Base-by-base conservation (phyloP, 2,113 vertebrate species). In the Pardalotus punctatus region DNA sequence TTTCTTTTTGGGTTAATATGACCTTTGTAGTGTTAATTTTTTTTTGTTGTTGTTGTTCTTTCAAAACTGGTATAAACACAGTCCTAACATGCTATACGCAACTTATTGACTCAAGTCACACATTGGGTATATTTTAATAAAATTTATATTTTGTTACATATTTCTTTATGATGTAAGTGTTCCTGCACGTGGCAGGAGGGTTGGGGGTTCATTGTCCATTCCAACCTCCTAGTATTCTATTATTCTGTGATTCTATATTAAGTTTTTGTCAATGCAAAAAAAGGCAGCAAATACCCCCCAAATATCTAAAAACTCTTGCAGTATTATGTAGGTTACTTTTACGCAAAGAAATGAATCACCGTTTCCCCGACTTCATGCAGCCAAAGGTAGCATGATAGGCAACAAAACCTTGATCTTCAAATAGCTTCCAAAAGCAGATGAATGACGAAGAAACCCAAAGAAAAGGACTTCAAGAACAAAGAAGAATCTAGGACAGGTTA, bases 91-190 rank as follows among this genome's bases (percentile, higher is more conserved):
- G 65, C 69, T 81, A 45, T 42, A 96, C 35, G 62, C 67, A 95
- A 95, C 69, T 97, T 94, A 95, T 10, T 85, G 73, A 77, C 57
- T 94, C 73, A 91, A 90, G 70, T 96, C 82, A 96, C 24, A 74
- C 62, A 89, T 11, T 74, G 47, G 43, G 19, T 80, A 92, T 88
- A 73, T 36, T 47, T 65, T 20, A 12, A 78, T 84, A 81, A 86
- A 92, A 95, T 48, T 70, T 73, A 17, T 84, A 82, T 73, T 88
- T 81, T 60, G 22, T 64, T 92, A 79, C 3, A 4, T 90, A 76
- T 79, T 95, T 92, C 83, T 70, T 58, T 48, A 86, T 81, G 60
- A 81, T 85, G 16, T 77, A 64, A 64, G 17, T 38, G 16, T 51
- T 18, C 19, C 38, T 73, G 51, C 5, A 7, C 15, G 14, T 28